Evolutionary conservation across 2,797 vertebrate genomes (phyloP).

Genomic region (Alosa sapidissima): DNA sequence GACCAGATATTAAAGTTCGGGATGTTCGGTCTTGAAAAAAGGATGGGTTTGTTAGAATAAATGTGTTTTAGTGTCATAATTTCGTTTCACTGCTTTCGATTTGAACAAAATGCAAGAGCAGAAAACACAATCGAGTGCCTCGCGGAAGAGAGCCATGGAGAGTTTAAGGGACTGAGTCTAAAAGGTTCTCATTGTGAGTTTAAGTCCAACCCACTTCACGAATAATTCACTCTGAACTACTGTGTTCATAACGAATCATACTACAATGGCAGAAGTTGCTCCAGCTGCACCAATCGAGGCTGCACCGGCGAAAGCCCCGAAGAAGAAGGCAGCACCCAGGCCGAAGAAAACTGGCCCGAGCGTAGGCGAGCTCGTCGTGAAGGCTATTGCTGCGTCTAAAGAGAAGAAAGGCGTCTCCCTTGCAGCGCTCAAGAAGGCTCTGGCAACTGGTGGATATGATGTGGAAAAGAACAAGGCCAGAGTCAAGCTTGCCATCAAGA

Average conservation of each 20-base stretch:
- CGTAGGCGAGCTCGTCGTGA: neutral
- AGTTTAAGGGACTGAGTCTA: neutral
- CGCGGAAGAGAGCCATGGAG: neutral
- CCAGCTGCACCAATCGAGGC: neutral
- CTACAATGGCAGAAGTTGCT: neutral
- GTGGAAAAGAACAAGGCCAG: conserved; percentile 12
- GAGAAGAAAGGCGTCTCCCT: neutral
- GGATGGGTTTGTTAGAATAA: neutral
- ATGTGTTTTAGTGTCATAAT: neutral
- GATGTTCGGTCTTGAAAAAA: neutral
- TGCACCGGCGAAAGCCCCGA: neutral
- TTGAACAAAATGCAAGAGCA: neutral
- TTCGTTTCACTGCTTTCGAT: neutral
- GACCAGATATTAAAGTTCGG: neutral
- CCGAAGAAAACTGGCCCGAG: neutral
- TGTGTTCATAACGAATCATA: too few species aligned
- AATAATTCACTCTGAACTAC: neutral
- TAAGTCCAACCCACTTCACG: neutral
- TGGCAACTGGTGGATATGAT: neutral
- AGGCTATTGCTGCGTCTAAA: neutral
- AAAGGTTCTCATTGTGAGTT: neutral
- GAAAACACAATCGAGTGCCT: neutral
- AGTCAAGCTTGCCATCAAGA: neutral
- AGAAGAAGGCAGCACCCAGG: neutral
- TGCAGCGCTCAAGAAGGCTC: conserved; percentile 23